Evolutionary conservation across 2,888 invertebrate species (phyloP).

Genomic region (Mesoligia furuncula): DNA sequence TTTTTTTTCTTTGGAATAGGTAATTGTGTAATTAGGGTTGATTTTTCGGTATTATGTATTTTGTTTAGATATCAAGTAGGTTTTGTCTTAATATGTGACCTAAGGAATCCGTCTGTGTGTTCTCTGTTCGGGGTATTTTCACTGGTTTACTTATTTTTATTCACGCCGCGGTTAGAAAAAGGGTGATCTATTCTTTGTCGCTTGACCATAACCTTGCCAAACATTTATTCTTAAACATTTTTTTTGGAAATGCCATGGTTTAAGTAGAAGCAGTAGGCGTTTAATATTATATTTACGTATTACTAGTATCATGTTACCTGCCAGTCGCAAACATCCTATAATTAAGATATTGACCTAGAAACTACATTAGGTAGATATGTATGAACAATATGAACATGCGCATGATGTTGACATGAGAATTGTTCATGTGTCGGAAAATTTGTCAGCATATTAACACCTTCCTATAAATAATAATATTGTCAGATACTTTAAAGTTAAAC

Average conservation of each 20-base stretch:
- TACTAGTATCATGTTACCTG: not conserved
- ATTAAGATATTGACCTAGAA: conserved; percentile 32
- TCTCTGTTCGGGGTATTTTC: not conserved
- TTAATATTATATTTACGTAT: conserved; percentile 1
- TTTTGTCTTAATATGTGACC: not conserved
- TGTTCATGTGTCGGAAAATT: not conserved
- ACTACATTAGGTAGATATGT: not conserved
- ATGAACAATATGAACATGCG: too few relatives aligned
- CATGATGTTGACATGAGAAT: too few relatives aligned
- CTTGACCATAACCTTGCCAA: not conserved
- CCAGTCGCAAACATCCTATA: conserved; percentile 4
- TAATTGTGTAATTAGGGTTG: conserved; percentile 52
- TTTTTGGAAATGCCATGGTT: not conserved
- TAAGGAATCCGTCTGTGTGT: not conserved
- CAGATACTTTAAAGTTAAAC: not conserved
- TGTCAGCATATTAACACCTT: not conserved
- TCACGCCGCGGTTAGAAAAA: not conserved
- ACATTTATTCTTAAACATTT: not conserved
- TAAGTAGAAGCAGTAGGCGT: not conserved
- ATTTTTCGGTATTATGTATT: not conserved
- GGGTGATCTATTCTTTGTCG: not conserved
- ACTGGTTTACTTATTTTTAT: not conserved
- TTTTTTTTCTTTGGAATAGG: conserved; percentile 20
- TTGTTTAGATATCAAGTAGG: not conserved
- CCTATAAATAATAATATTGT: not conserved